Base-by-base conservation (phyloP, 2,888 invertebrate genomes). In the Laspeyria flexula region DNA sequence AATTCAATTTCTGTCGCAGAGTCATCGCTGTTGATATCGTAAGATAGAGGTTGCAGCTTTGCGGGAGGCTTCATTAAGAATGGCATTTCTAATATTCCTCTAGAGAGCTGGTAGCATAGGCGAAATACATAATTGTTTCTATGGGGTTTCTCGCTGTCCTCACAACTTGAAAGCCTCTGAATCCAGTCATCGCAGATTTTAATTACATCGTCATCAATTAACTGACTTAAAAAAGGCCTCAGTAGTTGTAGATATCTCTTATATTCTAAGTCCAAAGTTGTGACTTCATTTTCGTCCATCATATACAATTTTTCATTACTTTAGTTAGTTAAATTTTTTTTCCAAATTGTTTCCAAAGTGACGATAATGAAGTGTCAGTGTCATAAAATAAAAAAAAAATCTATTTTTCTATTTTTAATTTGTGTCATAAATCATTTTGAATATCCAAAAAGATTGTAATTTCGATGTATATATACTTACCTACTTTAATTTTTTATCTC, bases 151-250 rank as follows among this genome's bases (percentile, higher is more conserved):
- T 92, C 91, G 6, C 70, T 60, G 1, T 79, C 77, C 1, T 70
- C 70, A 40, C 83, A 84, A 34, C 69, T 62, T 0, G 83, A 83
- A 0, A 92, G 75, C 50, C 82, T 82, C 47, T 83, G 76, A n/a
- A 92, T 85, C 91, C 91, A 92, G 1, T 83, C 75, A 45, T 85
- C 84, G 55, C 91, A 91, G 3, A 85, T 70, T 16, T 78, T 71
- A 4, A 86, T 83, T 3, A 82, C 71, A 29, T 85, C 75, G 35
- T 79, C 58, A 35, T 90, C 81, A 1, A 73, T 65, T 7, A 91
- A 57, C 54, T 87, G 85, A 11, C 64, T 70, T 29, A 91, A 63
- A 59, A 88, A 85, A 0, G 89, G 85, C 50, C 81, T 67, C 60
- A 91, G 64, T 25, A 91, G 85, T 73, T 90, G 81, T 43, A 90